These are phyloP conservation scores for Ophion ellenae DNA, from an alignment of 2,888 invertebrate genomes.

Conservation along the genomic window DNA sequence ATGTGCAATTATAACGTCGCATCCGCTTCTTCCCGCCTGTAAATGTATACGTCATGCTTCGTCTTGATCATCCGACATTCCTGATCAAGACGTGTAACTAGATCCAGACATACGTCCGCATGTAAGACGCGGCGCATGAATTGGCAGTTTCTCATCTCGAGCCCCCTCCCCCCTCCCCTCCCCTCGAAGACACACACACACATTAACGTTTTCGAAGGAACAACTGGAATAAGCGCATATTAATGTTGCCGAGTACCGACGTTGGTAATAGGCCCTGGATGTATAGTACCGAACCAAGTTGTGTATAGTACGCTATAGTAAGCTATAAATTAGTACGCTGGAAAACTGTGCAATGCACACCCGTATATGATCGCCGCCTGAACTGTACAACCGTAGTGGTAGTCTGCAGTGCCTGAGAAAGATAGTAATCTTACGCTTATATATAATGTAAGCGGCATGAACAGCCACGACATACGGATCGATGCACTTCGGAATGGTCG, in stretches of 20 bases:
- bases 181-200: too few relatives aligned
- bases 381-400: neutral
- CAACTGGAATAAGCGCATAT: neutral
- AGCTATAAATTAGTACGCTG: too few relatives aligned
- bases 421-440: conserved; percentile 57
- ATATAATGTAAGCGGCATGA: conserved; percentile 54
- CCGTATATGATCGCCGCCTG: neutral
- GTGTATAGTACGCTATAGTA: conserved; percentile 2
- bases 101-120: neutral
- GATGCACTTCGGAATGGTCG: conserved; percentile 46
- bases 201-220: neutral
- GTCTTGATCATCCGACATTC: neutral
- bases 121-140: neutral
- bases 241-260: neutral
- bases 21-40: too few relatives aligned
- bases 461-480: conserved; percentile 44
- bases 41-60: too few relatives aligned
- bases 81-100: neutral
- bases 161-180: neutral
- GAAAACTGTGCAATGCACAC: neutral
- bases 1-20: too few relatives aligned
- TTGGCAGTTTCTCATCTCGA: neutral
- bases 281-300: neutral
- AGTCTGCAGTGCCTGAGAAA: conserved; percentile 21
- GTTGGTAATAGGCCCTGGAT: neutral